These are phyloP conservation scores for Diogma glabrata DNA, from an alignment of 2,888 invertebrate genomes.

Conservation along the genomic window DNA sequence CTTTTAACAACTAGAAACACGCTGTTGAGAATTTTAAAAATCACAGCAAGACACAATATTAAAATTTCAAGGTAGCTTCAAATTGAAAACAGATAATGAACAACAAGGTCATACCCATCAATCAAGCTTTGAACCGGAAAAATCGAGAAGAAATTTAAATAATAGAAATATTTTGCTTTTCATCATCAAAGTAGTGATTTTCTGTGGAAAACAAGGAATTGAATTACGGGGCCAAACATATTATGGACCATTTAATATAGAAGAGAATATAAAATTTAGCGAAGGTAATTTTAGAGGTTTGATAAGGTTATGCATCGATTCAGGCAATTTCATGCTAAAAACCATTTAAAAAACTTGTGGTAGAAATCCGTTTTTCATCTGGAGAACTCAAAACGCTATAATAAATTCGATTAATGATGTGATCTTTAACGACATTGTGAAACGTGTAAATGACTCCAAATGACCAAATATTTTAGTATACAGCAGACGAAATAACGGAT, in stretches of 20 bases:
- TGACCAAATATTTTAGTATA: neutral
- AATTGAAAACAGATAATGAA: neutral
- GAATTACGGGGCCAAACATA: neutral
- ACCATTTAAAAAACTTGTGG: neutral
- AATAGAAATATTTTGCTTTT: neutral
- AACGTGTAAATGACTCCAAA: neutral
- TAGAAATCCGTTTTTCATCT: neutral
- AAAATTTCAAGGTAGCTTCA: neutral
- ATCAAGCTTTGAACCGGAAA: neutral
- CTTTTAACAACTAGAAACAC: neutral
- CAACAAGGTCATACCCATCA: neutral
- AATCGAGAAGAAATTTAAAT: neutral
- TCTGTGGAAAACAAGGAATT: neutral
- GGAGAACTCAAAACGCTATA: neutral
- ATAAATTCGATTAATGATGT: neutral
- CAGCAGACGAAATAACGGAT: neutral
- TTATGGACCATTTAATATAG: neutral
- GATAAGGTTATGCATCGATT: neutral
- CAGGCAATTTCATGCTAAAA: neutral
- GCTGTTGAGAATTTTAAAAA: neutral
- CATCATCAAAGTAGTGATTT: slow-evolving; percentile 1
- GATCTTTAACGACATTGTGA: neutral
- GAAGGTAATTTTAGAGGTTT: neutral
- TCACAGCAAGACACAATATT: neutral
- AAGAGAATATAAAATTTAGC: neutral